Percentiles rank a stretch among this genome's conserved stretches.
Conservation (phyloP, 2,888 invertebrate genomes). For the Zygothrica quintamaculata region DNA sequence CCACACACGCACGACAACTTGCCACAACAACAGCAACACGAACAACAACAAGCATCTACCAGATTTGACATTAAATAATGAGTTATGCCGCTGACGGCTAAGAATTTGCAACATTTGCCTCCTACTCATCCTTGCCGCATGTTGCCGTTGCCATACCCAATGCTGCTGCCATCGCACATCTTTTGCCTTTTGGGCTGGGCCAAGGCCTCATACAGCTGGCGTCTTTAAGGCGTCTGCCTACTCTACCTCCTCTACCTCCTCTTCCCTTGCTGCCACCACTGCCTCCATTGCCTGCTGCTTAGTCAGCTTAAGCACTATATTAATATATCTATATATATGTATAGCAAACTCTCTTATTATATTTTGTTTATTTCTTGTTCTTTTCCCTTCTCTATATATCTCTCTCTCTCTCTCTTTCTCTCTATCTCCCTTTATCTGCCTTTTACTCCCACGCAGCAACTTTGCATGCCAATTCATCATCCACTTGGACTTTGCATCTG, state of each 20-base stretch:
- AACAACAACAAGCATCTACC: conserved; percentile 55
- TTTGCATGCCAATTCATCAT: conserved; percentile 71
- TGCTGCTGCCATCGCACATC: neutral
- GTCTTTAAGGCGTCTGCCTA: conserved; percentile 18
- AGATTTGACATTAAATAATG: conserved; percentile 80
- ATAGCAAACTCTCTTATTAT: conserved; percentile 17
- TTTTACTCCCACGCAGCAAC: conserved; percentile 1
- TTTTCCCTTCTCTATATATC: neutral
- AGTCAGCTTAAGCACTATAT: neutral
- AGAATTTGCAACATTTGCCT: conserved; percentile 70
- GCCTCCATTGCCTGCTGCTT: neutral
- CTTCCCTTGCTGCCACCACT: neutral
- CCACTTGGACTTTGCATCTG: conserved; percentile 62
- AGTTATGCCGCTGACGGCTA: conserved; percentile 73
- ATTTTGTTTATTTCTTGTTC: conserved; percentile 8
- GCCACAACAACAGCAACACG: conserved; percentile 17
- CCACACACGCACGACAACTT: neutral
- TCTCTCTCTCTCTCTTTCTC: neutral
- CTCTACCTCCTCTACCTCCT: too few species aligned
- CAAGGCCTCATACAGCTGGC: conserved; percentile 4
- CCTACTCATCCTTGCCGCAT: neutral
- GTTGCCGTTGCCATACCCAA: neutral
- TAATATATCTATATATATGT: neutral
- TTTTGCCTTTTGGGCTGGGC: conserved; percentile 5
- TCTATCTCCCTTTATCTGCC: neutral